Evolutionary conservation across 2,797 vertebrate species (phyloP).

Genomic region (Cossypha dichroa): DNA sequence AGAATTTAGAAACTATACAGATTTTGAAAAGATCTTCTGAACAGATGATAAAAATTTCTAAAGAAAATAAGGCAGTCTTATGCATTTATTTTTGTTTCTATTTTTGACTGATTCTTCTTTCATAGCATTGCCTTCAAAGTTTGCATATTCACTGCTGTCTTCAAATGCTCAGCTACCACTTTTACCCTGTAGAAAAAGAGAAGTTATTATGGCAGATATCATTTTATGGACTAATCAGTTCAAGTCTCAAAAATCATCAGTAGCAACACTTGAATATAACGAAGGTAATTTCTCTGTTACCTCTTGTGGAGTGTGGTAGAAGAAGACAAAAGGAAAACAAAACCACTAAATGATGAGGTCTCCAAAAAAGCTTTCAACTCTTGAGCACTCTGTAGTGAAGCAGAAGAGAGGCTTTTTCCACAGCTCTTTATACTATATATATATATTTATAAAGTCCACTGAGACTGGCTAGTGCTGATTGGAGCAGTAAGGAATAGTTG

Average conservation of each 20-base stretch:
- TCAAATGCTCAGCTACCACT: neutral
- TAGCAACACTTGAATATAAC: neutral
- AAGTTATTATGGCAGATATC: neutral
- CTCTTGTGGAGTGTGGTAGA: neutral
- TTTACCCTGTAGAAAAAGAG: neutral
- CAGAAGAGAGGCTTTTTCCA: neutral
- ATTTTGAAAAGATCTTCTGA: neutral
- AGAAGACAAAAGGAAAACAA: neutral
- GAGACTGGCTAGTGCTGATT: neutral
- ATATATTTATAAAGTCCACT: neutral
- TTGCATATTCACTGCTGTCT: neutral
- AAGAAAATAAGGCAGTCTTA: neutral
- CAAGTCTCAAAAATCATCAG: neutral
- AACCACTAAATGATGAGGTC: accelerated
- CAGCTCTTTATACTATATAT: neutral
- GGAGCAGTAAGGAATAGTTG: neutral
- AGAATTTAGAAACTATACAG: neutral
- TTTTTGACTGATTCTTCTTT: neutral
- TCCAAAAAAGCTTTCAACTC: neutral
- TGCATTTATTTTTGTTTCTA: neutral
- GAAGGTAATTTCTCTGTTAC: neutral
- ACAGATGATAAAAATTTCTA: neutral
- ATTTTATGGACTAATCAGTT: neutral
- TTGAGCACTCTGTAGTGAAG: neutral
- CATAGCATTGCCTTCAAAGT: neutral